Evolutionary conservation across 2,888 invertebrate genomes (phyloP), one percentile per base, ranked within the genome.

Genomic region (Diplazon laetatorius): DNA sequence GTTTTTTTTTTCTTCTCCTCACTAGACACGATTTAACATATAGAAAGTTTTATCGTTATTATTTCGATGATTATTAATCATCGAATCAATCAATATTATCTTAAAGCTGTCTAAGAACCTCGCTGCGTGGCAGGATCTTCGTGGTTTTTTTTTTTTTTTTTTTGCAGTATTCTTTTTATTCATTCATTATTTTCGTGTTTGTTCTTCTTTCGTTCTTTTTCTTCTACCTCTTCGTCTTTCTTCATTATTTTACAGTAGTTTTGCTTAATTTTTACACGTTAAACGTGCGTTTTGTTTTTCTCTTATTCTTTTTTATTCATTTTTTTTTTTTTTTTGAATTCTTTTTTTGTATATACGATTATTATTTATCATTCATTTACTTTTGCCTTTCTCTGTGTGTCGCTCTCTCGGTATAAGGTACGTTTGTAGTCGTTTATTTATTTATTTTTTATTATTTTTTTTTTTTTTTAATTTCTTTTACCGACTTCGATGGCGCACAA

Each of bases 21-120:
- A 87, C 89, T 89, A 89, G 89, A 89, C 89, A 89, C 89, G 88
- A 89, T 89, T 89, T 89, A 89, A 89, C 89, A 89, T 89, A 89
- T 89, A 89, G 89, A 89, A 89, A 89, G 89, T 89, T 89, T n/a
- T 87, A 89, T 89, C 88, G 86, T 88, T 89, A 89, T 88, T 88
- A 88, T 88, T n/a, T 89, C 86, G 88, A 88, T 89, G 89, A 87
- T 89, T 87, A 89, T 89, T 88, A 86, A 87, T 89, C 86, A 88
- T 87, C 82, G n/a, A n/a, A 87, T 88, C 88, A 87, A 88, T 89
- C 88, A 87, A 88, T 89, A 88, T 87, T 88, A 87, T 89, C 89
- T 90, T 89, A 89, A 89, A 90, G 89, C 89, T 89, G 89, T 89
- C 89, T 89, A 89, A 89, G 85, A 85, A 87, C 89, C n/a, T 89